Evolutionary conservation across 2,113 vertebrate species (phyloP).

Genomic region (Hyperoodon ampullatus): DNA sequence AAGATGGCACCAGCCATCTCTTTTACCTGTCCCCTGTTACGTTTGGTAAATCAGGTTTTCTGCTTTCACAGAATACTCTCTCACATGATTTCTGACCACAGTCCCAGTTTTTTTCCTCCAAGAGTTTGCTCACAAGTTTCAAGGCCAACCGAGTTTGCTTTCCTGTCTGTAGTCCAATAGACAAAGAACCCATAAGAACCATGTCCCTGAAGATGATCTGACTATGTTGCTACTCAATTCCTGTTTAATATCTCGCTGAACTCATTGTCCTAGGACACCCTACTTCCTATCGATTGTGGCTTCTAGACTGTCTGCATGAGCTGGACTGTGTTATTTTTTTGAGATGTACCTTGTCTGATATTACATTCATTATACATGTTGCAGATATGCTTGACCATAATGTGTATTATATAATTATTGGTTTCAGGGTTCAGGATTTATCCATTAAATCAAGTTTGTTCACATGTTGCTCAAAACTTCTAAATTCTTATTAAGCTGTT

Average conservation of each 20-base stretch:
- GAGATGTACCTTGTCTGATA: neutral
- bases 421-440: neutral
- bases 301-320: neutral
- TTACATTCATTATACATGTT: neutral
- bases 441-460: neutral
- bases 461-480: neutral
- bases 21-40: neutral
- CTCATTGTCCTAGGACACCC: neutral
- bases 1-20: neutral
- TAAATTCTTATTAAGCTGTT: neutral
- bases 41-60: neutral
- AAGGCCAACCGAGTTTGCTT: neutral
- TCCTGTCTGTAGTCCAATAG: neutral
- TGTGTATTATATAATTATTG: neutral
- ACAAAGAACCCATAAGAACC: neutral
- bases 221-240: neutral
- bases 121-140: neutral
- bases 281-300: neutral
- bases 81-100: neutral
- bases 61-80: neutral
- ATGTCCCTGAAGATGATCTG: no score
- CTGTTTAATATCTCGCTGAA: neutral
- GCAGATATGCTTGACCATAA: neutral
- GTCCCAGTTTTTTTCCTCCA: neutral
- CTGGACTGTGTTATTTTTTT: neutral